Evolutionary conservation across 2,797 vertebrate species (phyloP), one percentile per base, ranked within the genome.

Genomic region (Spinus pinus): DNA sequence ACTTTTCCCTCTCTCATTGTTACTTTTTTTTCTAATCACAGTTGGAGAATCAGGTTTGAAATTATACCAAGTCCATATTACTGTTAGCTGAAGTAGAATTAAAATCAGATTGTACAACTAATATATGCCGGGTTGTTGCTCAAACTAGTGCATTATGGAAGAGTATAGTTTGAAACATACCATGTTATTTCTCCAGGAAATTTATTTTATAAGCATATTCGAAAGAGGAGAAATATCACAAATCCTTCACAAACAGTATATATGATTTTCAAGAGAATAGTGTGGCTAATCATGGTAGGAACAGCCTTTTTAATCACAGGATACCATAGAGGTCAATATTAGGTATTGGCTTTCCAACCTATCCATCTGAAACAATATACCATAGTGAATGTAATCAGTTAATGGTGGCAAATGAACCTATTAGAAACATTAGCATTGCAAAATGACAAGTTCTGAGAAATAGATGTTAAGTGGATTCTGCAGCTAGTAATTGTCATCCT

Each of bases 381-480:
- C 94, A 96, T 78, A 97, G 98, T 98, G 97, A 98, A 98, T 97
- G 97, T 98, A 98, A 98, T 98, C 98, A 98, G 98, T 98, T 99
- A 98, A 98, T 98, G 98, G 98, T 97, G 96, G 97, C 98, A 99
- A 98, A 98, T 98, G 96, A 99, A 98, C 98, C 98, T 98, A 95
- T 97, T 97, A 96, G 96, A 97, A 97, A 96, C 96, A 98, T 97
- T 96, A 97, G 94, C 97, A 97, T 98, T 96, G 94, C 94, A 97
- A 97, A 98, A 98, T 98, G 97, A 91, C 95, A 96, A 96, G 95
- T 96, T 96, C 92, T 93, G 94, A 96, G 96, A 97, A 65, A 90
- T 95, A 98, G 90, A 97, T 97, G 98, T 98, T 99, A 98, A 99
- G 98, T 99, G 98, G 98, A 98, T 98, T 98, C 98, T 98, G 98